phyloP scores from a whole-genome alignment of 1,140 invertebrate species.

The Zophobas morio region DNA sequence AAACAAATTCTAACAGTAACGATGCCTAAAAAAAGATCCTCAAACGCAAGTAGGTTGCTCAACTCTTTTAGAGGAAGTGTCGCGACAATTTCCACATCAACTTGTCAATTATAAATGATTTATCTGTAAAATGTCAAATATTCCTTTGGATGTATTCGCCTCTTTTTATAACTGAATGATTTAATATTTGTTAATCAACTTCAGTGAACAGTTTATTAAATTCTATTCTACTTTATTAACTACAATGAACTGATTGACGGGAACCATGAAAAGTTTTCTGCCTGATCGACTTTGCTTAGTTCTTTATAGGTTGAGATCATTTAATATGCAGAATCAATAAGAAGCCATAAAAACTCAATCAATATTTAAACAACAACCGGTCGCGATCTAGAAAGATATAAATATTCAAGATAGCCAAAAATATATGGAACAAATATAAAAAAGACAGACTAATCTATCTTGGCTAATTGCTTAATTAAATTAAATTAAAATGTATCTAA shows the following conservation, averaged over 20 bases:
- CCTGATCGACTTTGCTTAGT: background rate
- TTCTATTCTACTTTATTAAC: background rate
- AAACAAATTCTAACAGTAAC: background rate
- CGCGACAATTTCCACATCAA: background rate
- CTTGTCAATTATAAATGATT: constrained; percentile 9
- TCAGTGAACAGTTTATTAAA: background rate
- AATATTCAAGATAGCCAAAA: too few relatives aligned
- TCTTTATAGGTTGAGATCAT: too few relatives aligned
- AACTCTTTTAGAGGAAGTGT: background rate
- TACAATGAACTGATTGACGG: constrained; percentile 1
- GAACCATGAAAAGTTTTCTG: background rate
- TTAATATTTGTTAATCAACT: background rate
- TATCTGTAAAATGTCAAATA: background rate
- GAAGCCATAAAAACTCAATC: too few relatives aligned
- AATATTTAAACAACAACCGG: too few relatives aligned
- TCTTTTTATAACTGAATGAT: background rate
- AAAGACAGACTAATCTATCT: too few relatives aligned
- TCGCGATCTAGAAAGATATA: too few relatives aligned
- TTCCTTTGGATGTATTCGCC: background rate
- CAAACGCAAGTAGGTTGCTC: background rate
- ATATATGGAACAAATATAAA: too few relatives aligned
- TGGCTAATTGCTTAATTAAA: too few relatives aligned
- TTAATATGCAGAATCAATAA: too few relatives aligned
- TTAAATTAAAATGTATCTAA: too few relatives aligned
- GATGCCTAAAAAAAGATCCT: too few relatives aligned